Evolutionary conservation across 2,797 vertebrate genomes (phyloP), one percentile per base, ranked within the genome.

Genomic region (Adrianichthys oophorus): DNA sequence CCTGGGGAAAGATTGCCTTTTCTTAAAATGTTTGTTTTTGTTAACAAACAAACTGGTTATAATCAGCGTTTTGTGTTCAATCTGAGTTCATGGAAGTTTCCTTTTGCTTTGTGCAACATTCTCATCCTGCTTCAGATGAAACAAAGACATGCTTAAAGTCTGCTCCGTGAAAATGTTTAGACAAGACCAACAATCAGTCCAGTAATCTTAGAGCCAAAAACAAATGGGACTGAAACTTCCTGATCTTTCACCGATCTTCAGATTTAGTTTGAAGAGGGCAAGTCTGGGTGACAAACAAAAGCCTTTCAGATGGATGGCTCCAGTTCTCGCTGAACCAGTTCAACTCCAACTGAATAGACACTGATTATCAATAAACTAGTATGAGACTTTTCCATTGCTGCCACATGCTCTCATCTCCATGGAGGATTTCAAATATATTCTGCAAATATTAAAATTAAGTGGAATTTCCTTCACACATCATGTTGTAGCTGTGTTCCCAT

Each of bases 311-410:
- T 5, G 62, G 66, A 58, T 43, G 51, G 24, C 24, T 37, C 5
- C 4, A 26, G 41, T 58, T 52, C 62, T 48, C 17, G 62, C 54
- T 59, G 53, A 65, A 67, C 44, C 47, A 8, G 70, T 59, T 64
- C 7, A 32, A 37, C 29, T 54, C 53, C 23, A 41, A 62, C 5
- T 50, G 61, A 32, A 40, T 16, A 49, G 21, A 53, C 24, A 44
- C 24, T 26, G 41, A 51, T 37, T 15, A 48, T 41, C 21, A 67
- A 52, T 50, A 37, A 70, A 24, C 32, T 12, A 3, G 10, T 12
- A 10, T 37, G 8, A 37, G 32, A 37, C 32, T 37, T 37, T 37
- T 37, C 26, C 5, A 5, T 26, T 26, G 26, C 26, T 26, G 26
- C 26, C 7, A 7, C 1, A 7, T 6, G 26, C 7, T 26, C 32